These are phyloP conservation scores for Dicyrtomina minuta DNA, from an alignment of 2,888 invertebrate species.

Conservation along the genomic window DNA sequence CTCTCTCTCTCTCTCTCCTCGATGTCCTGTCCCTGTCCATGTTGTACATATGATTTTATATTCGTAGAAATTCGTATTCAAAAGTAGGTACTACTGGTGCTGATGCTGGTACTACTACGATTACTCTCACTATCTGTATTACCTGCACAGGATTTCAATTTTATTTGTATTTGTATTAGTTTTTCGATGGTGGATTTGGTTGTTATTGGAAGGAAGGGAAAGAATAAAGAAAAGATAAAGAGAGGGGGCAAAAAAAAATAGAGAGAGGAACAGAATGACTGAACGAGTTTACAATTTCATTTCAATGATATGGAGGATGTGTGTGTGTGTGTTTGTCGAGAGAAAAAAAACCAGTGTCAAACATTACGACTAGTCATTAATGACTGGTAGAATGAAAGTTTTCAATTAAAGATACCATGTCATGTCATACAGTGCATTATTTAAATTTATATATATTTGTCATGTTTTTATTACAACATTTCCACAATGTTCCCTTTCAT, in stretches of 20 bases:
- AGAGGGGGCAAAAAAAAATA: neutral
- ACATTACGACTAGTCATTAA: conserved; percentile 21
- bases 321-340: no score
- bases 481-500: conserved; percentile 4
- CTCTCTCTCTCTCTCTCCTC: no score
- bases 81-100: no score
- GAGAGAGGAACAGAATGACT: neutral
- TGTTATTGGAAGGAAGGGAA: conserved; percentile 9
- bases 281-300: conserved; percentile 15
- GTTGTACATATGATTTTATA: no score
- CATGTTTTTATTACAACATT: conserved; percentile 12
- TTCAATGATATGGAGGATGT: neutral
- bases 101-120: no score
- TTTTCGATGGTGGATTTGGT: no score
- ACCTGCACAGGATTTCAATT: no score
- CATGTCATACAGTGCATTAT: conserved; percentile 13
- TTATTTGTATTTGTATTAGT: neutral
- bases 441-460: conserved; percentile 15
- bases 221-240: conserved; percentile 1
- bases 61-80: no score
- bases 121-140: no score
- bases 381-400: conserved; percentile 11
- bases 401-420: conserved; percentile 22
- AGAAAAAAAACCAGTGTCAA: conserved; percentile 24
- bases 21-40: no score